Conservation (phyloP, 1,140 invertebrate species). For the Potamilus streckersoni region DNA sequence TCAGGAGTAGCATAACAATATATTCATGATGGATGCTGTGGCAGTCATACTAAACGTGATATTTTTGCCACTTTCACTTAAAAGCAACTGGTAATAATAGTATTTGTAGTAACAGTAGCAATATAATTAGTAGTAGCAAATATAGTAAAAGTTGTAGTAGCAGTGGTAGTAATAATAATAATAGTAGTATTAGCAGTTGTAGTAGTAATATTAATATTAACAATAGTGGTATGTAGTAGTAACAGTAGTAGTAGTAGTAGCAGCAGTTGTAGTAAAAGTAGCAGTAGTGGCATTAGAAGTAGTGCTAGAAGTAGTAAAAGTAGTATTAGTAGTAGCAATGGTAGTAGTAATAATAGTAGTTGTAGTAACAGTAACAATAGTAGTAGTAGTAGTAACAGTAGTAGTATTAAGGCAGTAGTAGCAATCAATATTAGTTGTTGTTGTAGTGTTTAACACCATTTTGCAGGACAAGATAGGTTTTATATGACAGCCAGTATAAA, state of each 20-base stretch:
- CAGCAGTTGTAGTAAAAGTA: background rate
- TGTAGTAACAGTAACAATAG: background rate
- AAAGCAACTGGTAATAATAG: background rate
- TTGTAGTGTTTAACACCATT: no score
- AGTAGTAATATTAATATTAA: background rate
- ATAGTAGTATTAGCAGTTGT: background rate
- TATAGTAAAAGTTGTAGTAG: background rate
- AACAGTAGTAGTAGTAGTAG: background rate
- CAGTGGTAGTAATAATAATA: background rate
- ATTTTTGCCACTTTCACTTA: no score
- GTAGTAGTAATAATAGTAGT: background rate
- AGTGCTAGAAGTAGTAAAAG: background rate
- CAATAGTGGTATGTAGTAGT: background rate
- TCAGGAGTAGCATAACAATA: no score
- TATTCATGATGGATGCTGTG: no score
- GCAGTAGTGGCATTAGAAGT: background rate
- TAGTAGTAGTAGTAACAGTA: slow-evolving; percentile 3
- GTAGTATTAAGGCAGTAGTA: slow-evolving; percentile 1
- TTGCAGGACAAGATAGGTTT: no score
- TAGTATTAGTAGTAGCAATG: background rate
- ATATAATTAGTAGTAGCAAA: background rate
- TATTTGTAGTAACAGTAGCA: background rate
- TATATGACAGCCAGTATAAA: no score
- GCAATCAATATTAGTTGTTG: background rate
- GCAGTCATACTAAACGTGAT: no score